Conservation (phyloP, 2,797 vertebrate genomes). For the Cygnus olor region DNA sequence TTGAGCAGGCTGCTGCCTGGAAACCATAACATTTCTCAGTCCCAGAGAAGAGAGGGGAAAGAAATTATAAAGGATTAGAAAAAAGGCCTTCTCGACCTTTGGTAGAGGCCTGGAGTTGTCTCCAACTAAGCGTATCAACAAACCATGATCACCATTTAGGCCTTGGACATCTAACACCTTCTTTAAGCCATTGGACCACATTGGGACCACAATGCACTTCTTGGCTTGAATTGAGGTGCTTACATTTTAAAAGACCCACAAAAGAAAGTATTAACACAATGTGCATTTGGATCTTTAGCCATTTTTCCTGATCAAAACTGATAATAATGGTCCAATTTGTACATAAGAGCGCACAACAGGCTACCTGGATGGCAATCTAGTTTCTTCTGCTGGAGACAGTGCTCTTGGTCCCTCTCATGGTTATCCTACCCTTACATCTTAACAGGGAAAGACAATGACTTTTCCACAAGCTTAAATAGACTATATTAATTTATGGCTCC, state of each 20-base stretch:
- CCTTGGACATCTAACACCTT: neutral
- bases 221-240: neutral
- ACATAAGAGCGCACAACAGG: neutral
- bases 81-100: neutral
- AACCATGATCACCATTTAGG: neutral
- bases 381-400: neutral
- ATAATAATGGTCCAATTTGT: neutral
- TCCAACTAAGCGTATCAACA: neutral
- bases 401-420: neutral
- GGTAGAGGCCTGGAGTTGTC: neutral
- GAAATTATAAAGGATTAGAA: neutral
- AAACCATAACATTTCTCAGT: neutral
- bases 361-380: neutral
- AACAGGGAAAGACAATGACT: neutral
- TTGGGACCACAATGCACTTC: neutral
- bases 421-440: neutral
- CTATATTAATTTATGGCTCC: neutral
- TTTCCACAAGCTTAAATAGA: neutral
- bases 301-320: neutral
- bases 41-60: neutral
- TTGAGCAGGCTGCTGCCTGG: neutral
- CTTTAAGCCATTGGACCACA: neutral
- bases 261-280: neutral
- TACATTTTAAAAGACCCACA: neutral
- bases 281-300: neutral